Base-by-base conservation (phyloP, 2,888 invertebrate genomes). In the Argyresthia goedartella region DNA sequence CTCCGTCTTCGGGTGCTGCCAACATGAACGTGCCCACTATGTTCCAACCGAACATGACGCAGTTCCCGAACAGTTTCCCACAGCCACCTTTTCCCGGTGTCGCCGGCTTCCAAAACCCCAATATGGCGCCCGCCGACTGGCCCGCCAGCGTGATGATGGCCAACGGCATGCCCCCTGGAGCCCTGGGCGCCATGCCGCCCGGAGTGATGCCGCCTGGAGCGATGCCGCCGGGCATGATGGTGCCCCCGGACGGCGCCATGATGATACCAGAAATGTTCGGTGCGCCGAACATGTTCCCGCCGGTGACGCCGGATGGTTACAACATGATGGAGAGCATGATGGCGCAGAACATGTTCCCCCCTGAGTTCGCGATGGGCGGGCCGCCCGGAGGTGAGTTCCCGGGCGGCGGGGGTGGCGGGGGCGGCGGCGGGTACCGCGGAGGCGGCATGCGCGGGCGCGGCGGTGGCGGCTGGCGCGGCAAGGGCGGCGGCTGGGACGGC, bases 371-470 rank as follows among this genome's bases (percentile, higher is more conserved):
- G 49, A 88, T 89, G 80, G 61, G 61, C n/a, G n/a, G n/a, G n/a
- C n/a, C n/a, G n/a, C n/a, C n/a, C 36, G 60, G 65, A 14, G 66
- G 71, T 42, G 70, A 79, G 60, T 59, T 78, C 59, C 76, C 78
- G 59, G 76, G 74, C 7, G 74, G 72, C 57, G 64, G 60, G 25
- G 77, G 76, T 6, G 81, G 81, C 52, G 67, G 69, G 42, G 81
- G 78, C 61, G 56, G 71, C 35, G 79, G 76, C 34, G 74, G 76
- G n/a, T 85, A 81, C 63, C 87, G 88, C 62, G 81, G 88, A 34
- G 88, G 88, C 13, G 86, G 88, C 52, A 89, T 88, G 82, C 82
- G 89, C 56, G 84, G 88, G 62, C 80, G 89, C 71, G 88, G 82
- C 9, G 88, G 82, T 13, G 76, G 79, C 48, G 84, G 86, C 53